These are phyloP conservation scores for Drosophila saltans DNA, from an alignment of 1,140 invertebrate genomes.

Conservation along the genomic window DNA sequence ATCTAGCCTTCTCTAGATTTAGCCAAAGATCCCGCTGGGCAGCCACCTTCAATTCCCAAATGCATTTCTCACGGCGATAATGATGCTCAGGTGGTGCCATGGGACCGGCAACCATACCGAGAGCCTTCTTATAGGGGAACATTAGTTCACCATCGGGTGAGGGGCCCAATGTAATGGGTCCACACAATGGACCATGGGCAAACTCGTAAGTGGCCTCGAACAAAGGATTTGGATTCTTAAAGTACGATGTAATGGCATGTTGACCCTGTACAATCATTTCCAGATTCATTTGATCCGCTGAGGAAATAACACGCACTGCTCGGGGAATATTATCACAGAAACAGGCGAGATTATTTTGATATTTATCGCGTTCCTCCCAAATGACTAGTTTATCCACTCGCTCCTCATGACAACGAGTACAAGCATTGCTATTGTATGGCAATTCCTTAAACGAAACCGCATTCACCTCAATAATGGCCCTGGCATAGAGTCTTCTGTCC, in stretches of 20 bases:
- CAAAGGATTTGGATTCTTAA: constrained; percentile 91
- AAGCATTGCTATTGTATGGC: constrained; percentile 90
- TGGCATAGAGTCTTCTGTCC: constrained; percentile 90
- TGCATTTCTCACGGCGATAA: constrained; percentile 90
- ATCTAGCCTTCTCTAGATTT: constrained; percentile 93
- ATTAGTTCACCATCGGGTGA: constrained; percentile 92
- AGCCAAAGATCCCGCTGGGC: constrained; percentile 92
- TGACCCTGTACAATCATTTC: constrained; percentile 91
- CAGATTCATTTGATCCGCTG: constrained; percentile 90
- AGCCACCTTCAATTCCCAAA: constrained; percentile 93
- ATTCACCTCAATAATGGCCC: constrained; percentile 87
- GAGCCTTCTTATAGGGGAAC: constrained; percentile 92
- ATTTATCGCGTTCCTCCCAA: constrained; percentile 86
- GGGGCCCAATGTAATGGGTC: constrained; percentile 90
- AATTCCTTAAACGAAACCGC: constrained; percentile 86
- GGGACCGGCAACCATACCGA: constrained; percentile 84
- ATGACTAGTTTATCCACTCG: constrained; percentile 91
- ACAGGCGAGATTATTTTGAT: constrained; percentile 85
- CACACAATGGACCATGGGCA: constrained; percentile 93
- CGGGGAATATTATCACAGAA: constrained; percentile 87
- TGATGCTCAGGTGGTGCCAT: constrained; percentile 80
- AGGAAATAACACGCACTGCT: constrained; percentile 88
- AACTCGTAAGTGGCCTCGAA: constrained; percentile 94
- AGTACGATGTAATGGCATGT: constrained; percentile 92
- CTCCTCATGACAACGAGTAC: constrained; percentile 92